These are phyloP conservation scores for Xiphorhynchus elegans DNA, from an alignment of 2,113 vertebrate species.

Conservation along the genomic window DNA sequence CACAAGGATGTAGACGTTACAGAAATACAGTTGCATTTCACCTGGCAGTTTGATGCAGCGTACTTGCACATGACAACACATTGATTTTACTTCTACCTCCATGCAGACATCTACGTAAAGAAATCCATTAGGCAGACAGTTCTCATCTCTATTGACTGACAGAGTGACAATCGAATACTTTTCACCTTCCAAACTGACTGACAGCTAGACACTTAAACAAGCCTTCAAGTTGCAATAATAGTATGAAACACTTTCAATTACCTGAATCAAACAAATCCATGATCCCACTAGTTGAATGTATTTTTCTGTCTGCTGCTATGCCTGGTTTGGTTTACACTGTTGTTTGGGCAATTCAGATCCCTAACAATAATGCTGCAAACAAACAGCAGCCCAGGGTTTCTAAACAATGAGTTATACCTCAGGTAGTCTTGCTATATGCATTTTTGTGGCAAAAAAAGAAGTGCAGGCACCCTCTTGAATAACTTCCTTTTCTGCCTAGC, in stretches of 20 bases:
- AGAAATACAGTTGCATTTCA: conserved; percentile 85
- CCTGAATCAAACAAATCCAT: conserved; percentile 96
- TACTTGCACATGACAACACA: conserved; percentile 96
- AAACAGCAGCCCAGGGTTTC: conserved; percentile 45
- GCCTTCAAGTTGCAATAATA: conserved; percentile 96
- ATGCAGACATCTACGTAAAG: conserved; percentile 93
- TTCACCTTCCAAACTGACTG: conserved; percentile 93
- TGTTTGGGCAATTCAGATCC: conserved; percentile 69
- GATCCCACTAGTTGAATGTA: conserved; percentile 86
- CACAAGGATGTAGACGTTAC: conserved; percentile 78
- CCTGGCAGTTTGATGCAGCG: conserved; percentile 88
- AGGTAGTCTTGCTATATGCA: not conserved
- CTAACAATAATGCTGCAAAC: conserved; percentile 60
- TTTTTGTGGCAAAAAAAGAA: conserved; percentile 21
- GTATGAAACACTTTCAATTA: conserved; percentile 99
- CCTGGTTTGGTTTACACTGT: conserved; percentile 75
- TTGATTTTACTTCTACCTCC: conserved; percentile 96
- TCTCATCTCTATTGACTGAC: conserved; percentile 99
- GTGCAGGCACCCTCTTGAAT: not conserved
- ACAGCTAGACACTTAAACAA: conserved; percentile 96
- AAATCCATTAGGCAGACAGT: conserved; percentile 99
- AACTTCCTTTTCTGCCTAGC: not conserved
- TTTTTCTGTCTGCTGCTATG: conserved; percentile 79
- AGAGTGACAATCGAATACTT: conserved; percentile 97
- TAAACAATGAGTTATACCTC: conserved; percentile 47